Conservation (phyloP, 2,113 vertebrate species). For the Sula dactylatra region DNA sequence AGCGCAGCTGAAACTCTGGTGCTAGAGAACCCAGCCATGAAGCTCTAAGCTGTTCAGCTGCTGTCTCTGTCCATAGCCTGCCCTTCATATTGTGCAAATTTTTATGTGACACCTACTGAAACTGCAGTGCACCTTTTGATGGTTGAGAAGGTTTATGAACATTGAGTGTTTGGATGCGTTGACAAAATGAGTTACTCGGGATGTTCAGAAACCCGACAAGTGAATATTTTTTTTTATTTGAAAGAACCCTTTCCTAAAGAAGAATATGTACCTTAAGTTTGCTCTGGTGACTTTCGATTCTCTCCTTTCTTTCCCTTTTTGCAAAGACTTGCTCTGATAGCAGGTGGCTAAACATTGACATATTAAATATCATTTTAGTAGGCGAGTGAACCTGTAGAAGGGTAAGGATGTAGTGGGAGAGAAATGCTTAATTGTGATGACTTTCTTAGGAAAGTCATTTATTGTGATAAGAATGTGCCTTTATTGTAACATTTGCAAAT, state of each 20-base stretch:
- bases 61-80: neutral
- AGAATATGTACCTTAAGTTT: neutral
- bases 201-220: neutral
- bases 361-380: neutral
- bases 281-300: neutral
- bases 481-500: neutral
- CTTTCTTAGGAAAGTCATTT: neutral
- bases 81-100: rapidly evolving
- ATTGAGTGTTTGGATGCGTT: neutral
- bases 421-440: neutral
- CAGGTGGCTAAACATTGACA: neutral
- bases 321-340: neutral
- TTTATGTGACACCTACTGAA: neutral
- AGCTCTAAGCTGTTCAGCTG: neutral
- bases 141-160: neutral
- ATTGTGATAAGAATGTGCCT: neutral
- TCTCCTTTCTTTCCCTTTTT: neutral
- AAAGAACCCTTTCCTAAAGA: neutral
- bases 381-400: neutral
- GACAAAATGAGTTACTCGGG: neutral
- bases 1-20: neutral
- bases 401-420: neutral
- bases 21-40: too few species aligned
- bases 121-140: neutral
- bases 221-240: neutral